phyloP scores from a whole-genome alignment of 2,113 vertebrate species.

The Mellivora capensis region DNA sequence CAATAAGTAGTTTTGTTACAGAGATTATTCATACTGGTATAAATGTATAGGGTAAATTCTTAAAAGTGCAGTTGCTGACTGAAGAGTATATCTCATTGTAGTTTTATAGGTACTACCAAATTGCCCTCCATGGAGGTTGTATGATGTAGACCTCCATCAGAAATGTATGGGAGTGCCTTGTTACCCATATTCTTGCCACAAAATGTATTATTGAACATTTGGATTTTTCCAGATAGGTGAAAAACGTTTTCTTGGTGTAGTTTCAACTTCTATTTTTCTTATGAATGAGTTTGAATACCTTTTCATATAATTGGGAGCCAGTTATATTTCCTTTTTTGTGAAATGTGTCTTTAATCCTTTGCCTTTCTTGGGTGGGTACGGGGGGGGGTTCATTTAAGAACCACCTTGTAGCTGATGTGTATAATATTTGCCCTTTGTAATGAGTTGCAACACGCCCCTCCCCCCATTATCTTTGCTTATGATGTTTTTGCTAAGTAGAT shows the following conservation, averaged over 20 bases:
- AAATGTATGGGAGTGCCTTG: not conserved
- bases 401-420: not conserved
- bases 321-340: slow-evolving; percentile 31
- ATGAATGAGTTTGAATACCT: slow-evolving; percentile 43
- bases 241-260: slow-evolving; percentile 30
- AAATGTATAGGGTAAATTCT: slow-evolving; percentile 39
- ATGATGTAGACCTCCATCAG: not conserved
- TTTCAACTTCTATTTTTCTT: not conserved
- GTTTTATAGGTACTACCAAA: not conserved
- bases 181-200: slow-evolving; percentile 23
- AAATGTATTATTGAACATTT: slow-evolving; percentile 13
- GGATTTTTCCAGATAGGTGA: slow-evolving; percentile 7
- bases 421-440: not conserved
- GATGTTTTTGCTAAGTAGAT: not conserved
- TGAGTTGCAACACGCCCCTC: not conserved
- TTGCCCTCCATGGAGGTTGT: not conserved
- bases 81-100: not conserved
- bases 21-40: slow-evolving; percentile 5
- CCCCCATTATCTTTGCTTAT: not conserved
- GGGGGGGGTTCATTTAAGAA: not conserved
- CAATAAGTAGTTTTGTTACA: not conserved
- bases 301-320: slow-evolving; percentile 10
- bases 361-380: not conserved
- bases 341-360: slow-evolving; percentile 1
- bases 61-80: slow-evolving; percentile 26